A percentile compares a stretch with the other conserved stretches of the same genome.
phyloP scores from a whole-genome alignment of 1,140 invertebrate genomes.

The Aphaenogaster rudis region DNA sequence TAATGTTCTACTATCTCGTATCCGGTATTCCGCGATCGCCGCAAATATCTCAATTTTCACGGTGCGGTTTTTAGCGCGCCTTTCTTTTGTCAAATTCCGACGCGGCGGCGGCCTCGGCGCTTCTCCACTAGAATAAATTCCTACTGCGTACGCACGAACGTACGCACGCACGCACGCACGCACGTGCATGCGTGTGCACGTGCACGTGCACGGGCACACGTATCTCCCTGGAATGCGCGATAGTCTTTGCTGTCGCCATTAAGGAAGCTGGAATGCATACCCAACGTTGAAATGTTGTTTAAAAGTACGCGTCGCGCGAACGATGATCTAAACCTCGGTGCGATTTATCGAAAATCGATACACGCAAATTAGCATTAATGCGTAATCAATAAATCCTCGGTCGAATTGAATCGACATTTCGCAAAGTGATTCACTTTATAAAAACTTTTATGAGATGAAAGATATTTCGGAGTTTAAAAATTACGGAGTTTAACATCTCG shows the following conservation, averaged over 20 bases:
- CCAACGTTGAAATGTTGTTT: slow-evolving; percentile 17
- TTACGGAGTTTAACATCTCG: neutral
- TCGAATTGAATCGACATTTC: neutral
- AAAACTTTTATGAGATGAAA: neutral
- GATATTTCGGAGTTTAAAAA: neutral
- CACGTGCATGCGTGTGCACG: neutral
- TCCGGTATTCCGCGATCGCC: neutral
- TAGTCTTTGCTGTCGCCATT: slow-evolving; percentile 48
- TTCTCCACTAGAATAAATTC: slow-evolving; percentile 49
- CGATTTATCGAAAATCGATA: neutral
- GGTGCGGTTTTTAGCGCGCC: slow-evolving; percentile 26
- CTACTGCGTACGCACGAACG: slow-evolving; percentile 25
- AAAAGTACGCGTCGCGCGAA: slow-evolving; percentile 10
- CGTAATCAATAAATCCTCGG: neutral
- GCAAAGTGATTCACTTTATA: neutral
- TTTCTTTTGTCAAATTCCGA: slow-evolving; percentile 59
- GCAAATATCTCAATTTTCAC: slow-evolving; percentile 48
- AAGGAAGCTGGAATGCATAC: slow-evolving; percentile 51
- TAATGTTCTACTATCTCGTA: neutral
- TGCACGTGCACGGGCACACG: neutral
- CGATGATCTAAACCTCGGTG: neutral
- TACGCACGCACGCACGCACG: neutral
- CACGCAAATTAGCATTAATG: neutral
- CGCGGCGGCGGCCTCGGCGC: neutral
- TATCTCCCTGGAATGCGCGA: slow-evolving; percentile 37